phyloP scores from a whole-genome alignment of 2,113 vertebrate species.

The Polypterus senegalus region DNA sequence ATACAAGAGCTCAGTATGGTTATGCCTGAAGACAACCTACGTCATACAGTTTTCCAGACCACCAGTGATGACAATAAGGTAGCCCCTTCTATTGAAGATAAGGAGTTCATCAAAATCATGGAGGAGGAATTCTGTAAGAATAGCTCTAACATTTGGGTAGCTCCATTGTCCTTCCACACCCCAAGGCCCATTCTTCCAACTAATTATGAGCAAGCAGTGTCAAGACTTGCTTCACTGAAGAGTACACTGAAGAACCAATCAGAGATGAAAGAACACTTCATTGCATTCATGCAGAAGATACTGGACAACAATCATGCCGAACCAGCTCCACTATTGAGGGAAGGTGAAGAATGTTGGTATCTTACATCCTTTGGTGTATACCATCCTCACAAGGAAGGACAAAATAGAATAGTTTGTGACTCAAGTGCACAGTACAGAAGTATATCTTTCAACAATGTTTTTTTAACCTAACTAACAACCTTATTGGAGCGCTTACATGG shows the following conservation, averaged over 20 bases:
- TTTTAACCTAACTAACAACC: constrained; percentile 8
- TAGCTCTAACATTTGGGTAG: not conserved
- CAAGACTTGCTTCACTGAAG: not conserved
- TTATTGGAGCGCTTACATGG: constrained; percentile 1
- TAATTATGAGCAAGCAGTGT: not conserved
- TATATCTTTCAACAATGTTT: constrained; percentile 9
- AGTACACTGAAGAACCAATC: not conserved
- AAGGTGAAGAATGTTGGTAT: constrained; percentile 9
- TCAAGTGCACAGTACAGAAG: constrained; percentile 11
- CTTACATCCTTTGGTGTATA: constrained; percentile 7
- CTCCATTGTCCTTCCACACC: not conserved
- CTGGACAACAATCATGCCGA: not conserved
- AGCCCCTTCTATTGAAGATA: not conserved
- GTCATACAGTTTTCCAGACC: not conserved
- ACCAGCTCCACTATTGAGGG: not conserved
- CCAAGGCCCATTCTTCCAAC: not conserved
- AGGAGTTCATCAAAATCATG: not conserved
- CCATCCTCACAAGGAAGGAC: not conserved
- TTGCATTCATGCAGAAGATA: not conserved
- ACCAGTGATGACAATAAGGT: constrained; percentile 3
- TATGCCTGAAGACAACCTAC: not conserved
- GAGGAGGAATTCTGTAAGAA: not conserved
- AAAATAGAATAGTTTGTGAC: constrained; percentile 10
- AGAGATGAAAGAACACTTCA: not conserved
- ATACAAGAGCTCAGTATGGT: not conserved